phyloP scores from a whole-genome alignment of 2,797 vertebrate species.

The Todus mexicanus region DNA sequence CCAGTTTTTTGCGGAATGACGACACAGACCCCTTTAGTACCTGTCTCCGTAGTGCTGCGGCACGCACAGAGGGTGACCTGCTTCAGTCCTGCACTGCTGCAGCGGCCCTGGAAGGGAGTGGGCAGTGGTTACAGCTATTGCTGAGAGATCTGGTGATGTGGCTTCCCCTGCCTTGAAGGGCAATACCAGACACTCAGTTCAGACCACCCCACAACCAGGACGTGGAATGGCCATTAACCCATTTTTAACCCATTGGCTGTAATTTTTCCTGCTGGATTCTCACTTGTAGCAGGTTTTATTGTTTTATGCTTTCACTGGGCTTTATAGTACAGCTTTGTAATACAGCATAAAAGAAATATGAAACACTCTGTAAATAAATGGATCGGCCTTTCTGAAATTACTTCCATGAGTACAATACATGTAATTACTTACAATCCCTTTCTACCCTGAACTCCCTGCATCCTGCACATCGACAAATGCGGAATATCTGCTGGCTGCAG shows the following conservation, averaged over 20 bases:
- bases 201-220: neutral
- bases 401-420: neutral
- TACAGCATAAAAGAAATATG: neutral
- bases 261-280: neutral
- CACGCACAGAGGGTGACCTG: neutral
- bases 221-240: neutral
- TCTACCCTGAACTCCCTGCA: neutral
- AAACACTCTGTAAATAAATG: neutral
- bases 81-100: neutral
- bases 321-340: neutral
- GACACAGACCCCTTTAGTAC: neutral
- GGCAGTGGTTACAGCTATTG: neutral
- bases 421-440: neutral
- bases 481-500: neutral
- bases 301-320: neutral
- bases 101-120: too few relatives aligned
- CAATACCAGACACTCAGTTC: neutral
- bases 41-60: neutral
- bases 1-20: neutral
- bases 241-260: neutral
- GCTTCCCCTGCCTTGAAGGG: neutral
- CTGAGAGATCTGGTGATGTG: neutral
- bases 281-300: neutral
- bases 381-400: neutral
- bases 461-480: neutral